A percentile compares a stretch with the other conserved stretches of the same genome.
phyloP scores from a whole-genome alignment of 2,888 invertebrate species.

The Coenonympha glycerion region DNA sequence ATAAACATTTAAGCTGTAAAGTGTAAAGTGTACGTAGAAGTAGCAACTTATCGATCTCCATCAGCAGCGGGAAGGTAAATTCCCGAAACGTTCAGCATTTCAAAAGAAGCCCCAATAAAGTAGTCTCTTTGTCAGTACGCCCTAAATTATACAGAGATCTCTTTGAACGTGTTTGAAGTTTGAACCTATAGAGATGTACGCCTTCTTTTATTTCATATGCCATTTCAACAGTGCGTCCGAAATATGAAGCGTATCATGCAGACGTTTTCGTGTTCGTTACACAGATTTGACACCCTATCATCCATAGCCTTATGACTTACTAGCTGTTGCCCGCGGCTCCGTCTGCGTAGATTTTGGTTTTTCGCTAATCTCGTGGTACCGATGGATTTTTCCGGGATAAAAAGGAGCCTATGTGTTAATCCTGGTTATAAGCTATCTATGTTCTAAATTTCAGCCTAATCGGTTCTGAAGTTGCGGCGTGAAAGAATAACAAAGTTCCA shows the following conservation, averaged over 20 bases:
- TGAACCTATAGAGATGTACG: slow-evolving; percentile 19
- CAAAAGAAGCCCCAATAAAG: slow-evolving; percentile 50
- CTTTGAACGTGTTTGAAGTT: no score
- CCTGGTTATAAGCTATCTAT: no score
- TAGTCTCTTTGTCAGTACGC: slow-evolving; percentile 46
- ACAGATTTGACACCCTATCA: not conserved
- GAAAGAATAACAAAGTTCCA: no score
- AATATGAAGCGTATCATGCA: not conserved
- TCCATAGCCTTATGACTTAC: no score
- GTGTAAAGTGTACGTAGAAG: slow-evolving; percentile 52
- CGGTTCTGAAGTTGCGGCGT: no score
- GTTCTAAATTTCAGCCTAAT: no score
- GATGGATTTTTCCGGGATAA: no score
- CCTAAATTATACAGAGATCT: slow-evolving; percentile 46
- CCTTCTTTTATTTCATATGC: not conserved
- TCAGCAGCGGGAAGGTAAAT: slow-evolving; percentile 46
- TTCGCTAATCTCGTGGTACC: no score
- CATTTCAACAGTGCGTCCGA: not conserved
- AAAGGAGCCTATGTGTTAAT: no score
- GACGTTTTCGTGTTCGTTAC: not conserved
- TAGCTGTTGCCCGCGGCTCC: no score
- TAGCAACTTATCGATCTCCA: slow-evolving; percentile 61
- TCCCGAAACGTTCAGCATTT: slow-evolving; percentile 43
- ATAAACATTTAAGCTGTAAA: slow-evolving; percentile 58
- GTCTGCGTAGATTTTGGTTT: no score